Evolutionary conservation across 2,888 invertebrate species (phyloP), one percentile per base, ranked within the genome.

Genomic region (Gortyna flavago): DNA sequence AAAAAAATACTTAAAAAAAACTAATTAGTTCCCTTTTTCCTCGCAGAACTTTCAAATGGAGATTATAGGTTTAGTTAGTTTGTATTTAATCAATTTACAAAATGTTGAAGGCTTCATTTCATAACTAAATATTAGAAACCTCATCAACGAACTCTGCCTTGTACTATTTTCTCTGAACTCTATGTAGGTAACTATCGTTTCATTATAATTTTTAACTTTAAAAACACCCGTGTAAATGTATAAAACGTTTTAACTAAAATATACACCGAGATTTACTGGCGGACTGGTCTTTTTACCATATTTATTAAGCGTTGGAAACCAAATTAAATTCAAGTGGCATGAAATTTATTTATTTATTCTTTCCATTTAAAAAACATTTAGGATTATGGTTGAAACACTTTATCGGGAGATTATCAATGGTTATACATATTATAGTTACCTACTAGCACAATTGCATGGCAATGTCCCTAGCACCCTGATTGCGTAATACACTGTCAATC

Each of bases 281-380:
- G 4, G 61, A 77, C 54, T 70, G 16, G 9, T 35, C 69, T 79
- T 54, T 41, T 77, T 80, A 70, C 32, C 80, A 54, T 44, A 79
- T 79, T 77, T 70, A 77, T 79, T 61, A 61, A 41, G 41, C 18
- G 44, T 21, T 57, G 54, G 54, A 64, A 72, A 64, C 62, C 35
- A 80, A 78, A 72, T 65, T 72, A 64, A 80, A 48, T 64, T 78
- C 64, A 78, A 78, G 72, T n/a, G n/a, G 35, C 71, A 35, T 29
- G 8, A 41, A 61, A 54, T 62, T 62, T 54, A 54, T 78, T 72
- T 48, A 54, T 44, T 54, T 71, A 64, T 70, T 54, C 25, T 38
- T 72, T 38, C 35, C 29, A 48, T 80, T 25, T 51, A 48, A 48
- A 41, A 44, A 32, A 32, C 29, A 29, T 18, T 79, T 38, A 54